Base-by-base conservation (phyloP, 30 jellyfish, hydroid and myxozoan genomes). In the Hydractinia symbiolongicarpus region DNA sequence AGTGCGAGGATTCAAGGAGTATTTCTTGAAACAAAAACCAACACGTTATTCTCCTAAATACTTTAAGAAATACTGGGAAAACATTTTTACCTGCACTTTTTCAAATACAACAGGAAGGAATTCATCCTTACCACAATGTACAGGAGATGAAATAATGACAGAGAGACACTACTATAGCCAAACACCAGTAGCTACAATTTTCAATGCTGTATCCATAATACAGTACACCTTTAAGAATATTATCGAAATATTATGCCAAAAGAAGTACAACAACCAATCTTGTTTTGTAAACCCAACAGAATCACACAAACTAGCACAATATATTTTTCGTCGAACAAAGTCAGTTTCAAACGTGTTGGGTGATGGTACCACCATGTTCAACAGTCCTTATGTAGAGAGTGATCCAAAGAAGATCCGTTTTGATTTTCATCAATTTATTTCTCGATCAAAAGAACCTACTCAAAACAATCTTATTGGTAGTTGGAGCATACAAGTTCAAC, bases 51-150 rank as follows among this genome's bases (percentile, higher is more conserved):
- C 82, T 68, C 67, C 78, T 51, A 58, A 90, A 9, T 89, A 90
- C 89, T 89, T 89, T 73, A 69, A 73, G 15, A 83, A 75, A 71
- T 82, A 74, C 54, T 89, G 96, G 96, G 90, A 88, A 20, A 81
- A 83, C 15, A 77, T 79, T 4, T 89, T 89, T 70, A 40, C 73
- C 14, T 89, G 96, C 72, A 66, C 75, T 44, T 58, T 81, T 1
- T 74, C 6, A 10, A 7, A 40, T 52, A 71, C 30, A 17, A 74
- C 30, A 52, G 51, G 17, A n/a, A 58, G 66, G 13, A 30, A 30
- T 30, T 30, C 44, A 30, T 30, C 44, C 44, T 49, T 30, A 30
- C 44, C 44, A 30, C 30, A 9, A 10, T 91, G 97, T 61, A 54
- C 96, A 0, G 96, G 96, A 50, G 76, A 77, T 4, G 97, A 91